Evolutionary conservation across 2,888 invertebrate species (phyloP), one percentile per base, ranked within the genome.

Genomic region (Epinotia bilunana): DNA sequence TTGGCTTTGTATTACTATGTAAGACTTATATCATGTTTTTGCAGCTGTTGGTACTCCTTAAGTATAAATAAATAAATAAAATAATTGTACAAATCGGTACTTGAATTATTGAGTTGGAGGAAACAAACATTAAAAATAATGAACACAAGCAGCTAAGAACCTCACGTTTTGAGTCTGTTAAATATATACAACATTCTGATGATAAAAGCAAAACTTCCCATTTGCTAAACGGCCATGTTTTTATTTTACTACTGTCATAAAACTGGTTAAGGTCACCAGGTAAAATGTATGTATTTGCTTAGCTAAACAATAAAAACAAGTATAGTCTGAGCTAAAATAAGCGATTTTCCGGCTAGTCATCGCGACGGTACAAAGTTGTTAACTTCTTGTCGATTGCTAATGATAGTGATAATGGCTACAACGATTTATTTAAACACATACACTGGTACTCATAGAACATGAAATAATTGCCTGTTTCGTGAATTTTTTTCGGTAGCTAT

Each of bases 351-450:
- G 28, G 2, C 12, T n/a, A 33, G 62, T 39, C 11, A 9, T 11
- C 62, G 33, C 62, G 39, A 39, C 43, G 33, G 53, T 23, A 53
- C 53, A 9, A 53, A 65, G 28, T 65, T 53, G 65, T 53, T 65
- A 46, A 64, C 46, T 23, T 46, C 49, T 49, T 53, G n/a, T 53
- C n/a, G 53, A 28, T 53, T 49, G 28, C 28, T 11, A 53, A 28
- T 23, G 64, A 28, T 49, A 13, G 3, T 7, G 13, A 16, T 20
- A 33, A 49, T 49, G 5, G 16, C 49, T 16, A 39, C 39, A 39
- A 9, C 39, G 1, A 28, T 28, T 28, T 28, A 28, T 28, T 28
- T 28, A 20, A 20, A 20, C 20, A 20, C 20, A 20, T 20, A 20
- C 1, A 20, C 20, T 20, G 20, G 20, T 20, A 20, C 2, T 20